Evolutionary conservation across 2,888 invertebrate genomes (phyloP), one percentile per base, ranked within the genome.

Genomic region (Elmis aenea): DNA sequence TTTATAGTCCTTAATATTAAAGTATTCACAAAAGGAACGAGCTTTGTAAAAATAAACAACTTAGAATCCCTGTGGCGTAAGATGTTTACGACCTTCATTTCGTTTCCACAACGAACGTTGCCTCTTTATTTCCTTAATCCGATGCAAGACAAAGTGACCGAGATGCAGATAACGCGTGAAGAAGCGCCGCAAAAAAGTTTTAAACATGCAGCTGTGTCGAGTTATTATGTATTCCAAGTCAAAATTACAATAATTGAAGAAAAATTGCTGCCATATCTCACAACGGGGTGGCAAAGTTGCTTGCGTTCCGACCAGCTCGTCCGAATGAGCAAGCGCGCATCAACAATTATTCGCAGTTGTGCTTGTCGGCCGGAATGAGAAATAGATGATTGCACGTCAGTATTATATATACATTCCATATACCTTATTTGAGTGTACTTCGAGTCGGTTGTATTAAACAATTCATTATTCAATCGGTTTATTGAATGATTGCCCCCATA

Each of bases 81-180:
- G 33, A 38, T 43, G 38, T 46, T 46, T 43, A 46, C 36, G 38
- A 36, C 33, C 36, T 36, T 46, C 38, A n/a, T n/a, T n/a, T n/a
- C n/a, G n/a, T n/a, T 36, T 33, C 28, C 25, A 30, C 24, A 24
- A 32, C 33, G 34, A 33, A 45, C 31, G 22, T 18, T 9, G 13
- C 12, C 13, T 32, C 23, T 22, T 14, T 21, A 26, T 40, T 40
- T 16, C 35, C 11, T 16, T 25, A 26, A 13, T 10, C 18, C 24
- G 22, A 26, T 13, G 15, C 18, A 14, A 13, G 11, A 8, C 10
- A 13, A 23, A n/a, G n/a, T n/a, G n/a, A n/a, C n/a, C n/a, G n/a
- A n/a, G n/a, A n/a, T n/a, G n/a, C n/a, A 21, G 21, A 21, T 21
- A 21, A 33, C 33, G 33, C 27, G 33, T 21, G 18, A 24, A 13